Conservation (phyloP, 2,888 invertebrate species). For the Cecidostiba fungosa region DNA sequence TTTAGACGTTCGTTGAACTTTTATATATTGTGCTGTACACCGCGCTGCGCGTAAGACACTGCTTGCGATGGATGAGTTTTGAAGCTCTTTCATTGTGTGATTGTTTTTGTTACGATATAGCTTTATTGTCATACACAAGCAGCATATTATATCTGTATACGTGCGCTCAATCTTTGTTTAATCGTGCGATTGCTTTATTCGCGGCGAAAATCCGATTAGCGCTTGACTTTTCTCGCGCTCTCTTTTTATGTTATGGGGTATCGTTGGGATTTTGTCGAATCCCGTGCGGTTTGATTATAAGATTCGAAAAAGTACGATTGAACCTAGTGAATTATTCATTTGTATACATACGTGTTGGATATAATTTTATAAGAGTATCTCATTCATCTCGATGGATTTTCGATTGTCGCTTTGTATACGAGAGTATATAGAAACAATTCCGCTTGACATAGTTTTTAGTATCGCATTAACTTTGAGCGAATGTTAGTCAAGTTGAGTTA, state of each 20-base stretch:
- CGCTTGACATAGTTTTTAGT: background rate
- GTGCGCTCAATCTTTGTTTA: too few species aligned
- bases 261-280: background rate
- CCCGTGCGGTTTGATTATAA: background rate
- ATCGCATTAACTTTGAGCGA: background rate
- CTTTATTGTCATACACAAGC: too few species aligned
- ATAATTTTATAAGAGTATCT: background rate
- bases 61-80: background rate
- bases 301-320: background rate
- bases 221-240: background rate
- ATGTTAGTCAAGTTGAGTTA: background rate
- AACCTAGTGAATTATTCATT: background rate
- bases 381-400: background rate
- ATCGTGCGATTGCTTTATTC: background rate
- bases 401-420: background rate
- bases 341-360: background rate
- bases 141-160: too few species aligned
- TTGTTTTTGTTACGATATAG: background rate
- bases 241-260: background rate
- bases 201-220: background rate
- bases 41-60: background rate
- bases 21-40: background rate
- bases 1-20: conserved; percentile 39
- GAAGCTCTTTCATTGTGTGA: background rate
- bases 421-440: background rate